Evolutionary conservation across 2,797 vertebrate genomes (phyloP), one percentile per base, ranked within the genome.

Genomic region (Gymnothorax reevesii): DNA sequence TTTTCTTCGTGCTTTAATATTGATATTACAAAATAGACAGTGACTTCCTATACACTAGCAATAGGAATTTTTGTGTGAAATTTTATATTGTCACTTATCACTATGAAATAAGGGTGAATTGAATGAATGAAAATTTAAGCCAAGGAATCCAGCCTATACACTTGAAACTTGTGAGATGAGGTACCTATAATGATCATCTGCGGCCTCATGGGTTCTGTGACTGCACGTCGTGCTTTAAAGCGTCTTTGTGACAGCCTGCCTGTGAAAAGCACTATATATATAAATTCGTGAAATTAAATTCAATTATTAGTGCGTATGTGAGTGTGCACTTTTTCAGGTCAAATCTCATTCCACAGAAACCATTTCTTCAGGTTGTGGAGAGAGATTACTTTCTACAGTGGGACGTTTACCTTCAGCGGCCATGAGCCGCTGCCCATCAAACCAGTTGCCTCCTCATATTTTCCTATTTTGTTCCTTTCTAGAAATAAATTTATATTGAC

Each of bases 401-500:
- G 83, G 83, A 66, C 66, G 59, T 69, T 8, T 64, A 33, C 57
- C 60, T 84, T 84, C 49, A 62, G 60, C 52, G 57, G 60, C 59
- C 60, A 66, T 22, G 33, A 27, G 60, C 60, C 27, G 25, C 71
- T 17, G 33, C 27, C n/a, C 60, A 84, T 42, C 54, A 84, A 84
- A 64, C 83, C 90, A 92, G 90, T 91, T 91, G 91, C 85, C 25
- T 64, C 17, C 27, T 2, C 3, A 27, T 71, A 9, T 27, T 71
- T 71, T 71, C 33, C 2, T 27, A 9, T 79, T 92, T 91, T 91
- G 90, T 89, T 89, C 86, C 83, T 90, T 90, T 88, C 93, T 90
- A 91, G 92, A 93, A 93, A 94, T 93, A 92, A 95, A 96, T 95
- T 94, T 94, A 95, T 94, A 1, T 96, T 95, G 94, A 95, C 94